Conservation (phyloP, 2,888 invertebrate genomes). For the Lasioglossum vierecki region DNA sequence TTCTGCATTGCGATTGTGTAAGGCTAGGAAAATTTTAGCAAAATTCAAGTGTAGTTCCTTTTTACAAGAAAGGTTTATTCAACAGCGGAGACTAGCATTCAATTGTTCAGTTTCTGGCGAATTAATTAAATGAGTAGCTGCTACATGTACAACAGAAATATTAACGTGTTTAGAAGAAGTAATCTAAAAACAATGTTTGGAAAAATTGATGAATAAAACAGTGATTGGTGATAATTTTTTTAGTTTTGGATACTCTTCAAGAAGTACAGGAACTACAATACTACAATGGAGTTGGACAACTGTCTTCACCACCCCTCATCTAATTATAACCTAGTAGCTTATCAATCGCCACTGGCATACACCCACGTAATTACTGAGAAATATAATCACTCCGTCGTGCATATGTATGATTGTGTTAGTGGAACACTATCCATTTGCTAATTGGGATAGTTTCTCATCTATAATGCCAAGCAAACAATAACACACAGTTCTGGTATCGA, state of each 20-base stretch:
- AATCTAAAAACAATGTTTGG: neutral
- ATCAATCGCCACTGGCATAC: neutral
- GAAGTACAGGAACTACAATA: neutral
- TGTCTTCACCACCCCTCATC: neutral
- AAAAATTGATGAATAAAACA: neutral
- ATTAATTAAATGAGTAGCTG: neutral
- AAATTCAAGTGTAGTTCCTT: neutral
- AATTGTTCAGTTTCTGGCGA: neutral
- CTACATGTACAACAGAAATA: neutral
- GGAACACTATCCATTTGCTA: slow-evolving; percentile 65
- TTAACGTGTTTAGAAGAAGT: neutral
- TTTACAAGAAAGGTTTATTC: neutral
- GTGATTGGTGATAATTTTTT: neutral
- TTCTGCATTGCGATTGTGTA: neutral
- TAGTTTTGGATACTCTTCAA: neutral
- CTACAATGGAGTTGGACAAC: neutral
- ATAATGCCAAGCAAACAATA: slow-evolving; percentile 36
- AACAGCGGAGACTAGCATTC: no score
- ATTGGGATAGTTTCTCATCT: slow-evolving; percentile 50
- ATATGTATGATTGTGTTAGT: slow-evolving; percentile 34
- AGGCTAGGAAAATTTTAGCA: neutral
- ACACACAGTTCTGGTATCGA: slow-evolving; percentile 25
- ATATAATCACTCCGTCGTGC: slow-evolving; percentile 29
- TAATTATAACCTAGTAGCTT: neutral
- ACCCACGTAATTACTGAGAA: slow-evolving; percentile 26